phyloP scores from a whole-genome alignment of 1,140 invertebrate species.

The Heterodera carotae region DNA sequence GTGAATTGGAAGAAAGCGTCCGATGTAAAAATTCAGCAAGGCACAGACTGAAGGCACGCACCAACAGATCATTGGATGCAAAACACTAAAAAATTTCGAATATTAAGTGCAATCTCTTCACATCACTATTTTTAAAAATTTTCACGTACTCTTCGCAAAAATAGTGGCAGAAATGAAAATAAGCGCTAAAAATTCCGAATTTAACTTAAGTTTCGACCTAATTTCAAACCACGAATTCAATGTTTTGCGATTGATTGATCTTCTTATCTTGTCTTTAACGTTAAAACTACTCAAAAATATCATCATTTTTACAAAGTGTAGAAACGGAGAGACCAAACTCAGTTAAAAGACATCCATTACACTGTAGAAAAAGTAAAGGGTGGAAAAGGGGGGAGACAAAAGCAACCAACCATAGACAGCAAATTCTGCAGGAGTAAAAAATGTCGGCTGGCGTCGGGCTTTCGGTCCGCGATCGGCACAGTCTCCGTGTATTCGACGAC shows the following conservation, averaged over 20 bases:
- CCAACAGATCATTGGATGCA: constrained; percentile 22
- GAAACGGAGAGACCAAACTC: no score
- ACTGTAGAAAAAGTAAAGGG: neutral
- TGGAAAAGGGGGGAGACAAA: no score
- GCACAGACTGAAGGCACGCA: constrained; percentile 46
- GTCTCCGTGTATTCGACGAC: neutral
- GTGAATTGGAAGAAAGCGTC: neutral
- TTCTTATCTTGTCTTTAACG: no score
- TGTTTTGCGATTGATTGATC: no score
- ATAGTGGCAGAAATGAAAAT: no score
- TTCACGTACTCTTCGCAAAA: neutral
- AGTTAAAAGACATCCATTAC: no score
- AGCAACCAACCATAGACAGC: constrained; percentile 4
- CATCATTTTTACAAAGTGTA: no score
- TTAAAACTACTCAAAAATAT: no score
- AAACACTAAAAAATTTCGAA: constrained; percentile 6
- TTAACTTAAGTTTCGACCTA: no score
- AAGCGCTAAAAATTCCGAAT: no score
- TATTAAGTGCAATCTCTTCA: no score
- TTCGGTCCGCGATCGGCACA: neutral
- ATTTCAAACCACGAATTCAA: no score
- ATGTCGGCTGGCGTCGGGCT: neutral
- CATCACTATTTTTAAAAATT: neutral
- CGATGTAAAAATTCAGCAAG: constrained; percentile 47
- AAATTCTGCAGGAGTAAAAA: constrained; percentile 12